Conservation (phyloP, 2,888 invertebrate genomes). For the Eupeodes luniger region DNA sequence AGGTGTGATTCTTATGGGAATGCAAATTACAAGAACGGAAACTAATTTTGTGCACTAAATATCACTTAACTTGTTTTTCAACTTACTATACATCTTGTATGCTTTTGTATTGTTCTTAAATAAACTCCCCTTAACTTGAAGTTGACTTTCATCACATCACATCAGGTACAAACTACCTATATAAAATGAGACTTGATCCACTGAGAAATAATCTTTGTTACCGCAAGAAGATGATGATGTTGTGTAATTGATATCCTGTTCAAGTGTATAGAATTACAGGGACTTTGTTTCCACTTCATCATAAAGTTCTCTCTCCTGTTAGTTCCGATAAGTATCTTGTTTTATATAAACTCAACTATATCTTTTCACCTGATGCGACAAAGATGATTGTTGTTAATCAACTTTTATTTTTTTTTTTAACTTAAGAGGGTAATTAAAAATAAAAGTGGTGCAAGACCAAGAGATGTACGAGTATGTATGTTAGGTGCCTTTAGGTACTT, state of each 20-base stretch:
- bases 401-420: background rate
- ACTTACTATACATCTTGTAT: background rate
- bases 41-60: background rate
- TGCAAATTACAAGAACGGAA: background rate
- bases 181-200: conserved; percentile 65
- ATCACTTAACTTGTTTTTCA: conserved; percentile 13
- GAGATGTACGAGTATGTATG: background rate
- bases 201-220: conserved; percentile 66
- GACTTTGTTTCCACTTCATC: conserved; percentile 40
- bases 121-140: conserved; percentile 1
- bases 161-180: background rate
- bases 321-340: conserved; percentile 23
- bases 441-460: background rate
- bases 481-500: background rate
- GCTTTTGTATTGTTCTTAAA: background rate
- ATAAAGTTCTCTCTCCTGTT: conserved; percentile 7
- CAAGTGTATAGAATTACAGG: conserved; percentile 56
- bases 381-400: background rate
- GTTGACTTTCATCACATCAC: conserved; percentile 46
- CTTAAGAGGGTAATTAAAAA: background rate
- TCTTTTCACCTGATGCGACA: background rate
- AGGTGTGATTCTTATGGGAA: no score
- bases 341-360: background rate
- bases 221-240: conserved; percentile 45
- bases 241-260: conserved; percentile 60